A percentile compares a stretch with the other conserved stretches of the same genome.
Conservation (phyloP, 2,113 vertebrate genomes). For the Leucosticte australis region DNA sequence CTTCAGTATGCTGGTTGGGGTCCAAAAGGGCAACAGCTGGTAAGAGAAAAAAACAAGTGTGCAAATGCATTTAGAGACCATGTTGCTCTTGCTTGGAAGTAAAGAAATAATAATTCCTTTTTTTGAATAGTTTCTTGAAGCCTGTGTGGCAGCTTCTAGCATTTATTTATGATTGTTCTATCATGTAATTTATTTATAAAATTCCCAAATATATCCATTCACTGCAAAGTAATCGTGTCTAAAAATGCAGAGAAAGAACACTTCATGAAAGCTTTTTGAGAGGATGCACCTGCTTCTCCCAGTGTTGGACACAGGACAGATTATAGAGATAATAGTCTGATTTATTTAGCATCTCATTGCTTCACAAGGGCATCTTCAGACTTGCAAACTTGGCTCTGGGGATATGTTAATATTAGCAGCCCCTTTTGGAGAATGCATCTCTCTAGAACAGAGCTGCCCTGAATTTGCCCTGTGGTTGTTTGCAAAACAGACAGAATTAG, state of each 20-base stretch:
- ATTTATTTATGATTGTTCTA: neutral
- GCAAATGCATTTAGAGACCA: neutral
- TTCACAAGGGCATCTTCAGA: neutral
- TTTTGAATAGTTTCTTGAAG: neutral
- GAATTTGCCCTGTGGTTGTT: neutral
- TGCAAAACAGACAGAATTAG: neutral
- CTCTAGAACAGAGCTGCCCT: neutral
- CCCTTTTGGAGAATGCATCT: neutral
- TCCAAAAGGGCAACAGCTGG: slow-evolving; percentile 93
- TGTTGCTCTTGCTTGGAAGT: neutral
- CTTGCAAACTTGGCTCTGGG: neutral
- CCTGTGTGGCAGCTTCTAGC: neutral
- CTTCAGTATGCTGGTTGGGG: slow-evolving; percentile 98
- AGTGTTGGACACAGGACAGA: neutral
- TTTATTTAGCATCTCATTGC: neutral
- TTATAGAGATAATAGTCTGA: neutral
- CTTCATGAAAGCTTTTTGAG: neutral
- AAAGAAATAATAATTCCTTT: neutral
- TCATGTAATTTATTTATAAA: neutral
- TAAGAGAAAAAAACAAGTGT: slow-evolving; percentile 71
- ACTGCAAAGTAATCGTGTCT: neutral
- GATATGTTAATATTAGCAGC: neutral
- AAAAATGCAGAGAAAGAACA: neutral
- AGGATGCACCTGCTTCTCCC: slow-evolving; percentile 7
- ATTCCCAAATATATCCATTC: neutral